A percentile compares a stretch with the other conserved stretches of the same genome.
Conservation (phyloP, 1,140 invertebrate species). For the Ostrea denselamellosa region DNA sequence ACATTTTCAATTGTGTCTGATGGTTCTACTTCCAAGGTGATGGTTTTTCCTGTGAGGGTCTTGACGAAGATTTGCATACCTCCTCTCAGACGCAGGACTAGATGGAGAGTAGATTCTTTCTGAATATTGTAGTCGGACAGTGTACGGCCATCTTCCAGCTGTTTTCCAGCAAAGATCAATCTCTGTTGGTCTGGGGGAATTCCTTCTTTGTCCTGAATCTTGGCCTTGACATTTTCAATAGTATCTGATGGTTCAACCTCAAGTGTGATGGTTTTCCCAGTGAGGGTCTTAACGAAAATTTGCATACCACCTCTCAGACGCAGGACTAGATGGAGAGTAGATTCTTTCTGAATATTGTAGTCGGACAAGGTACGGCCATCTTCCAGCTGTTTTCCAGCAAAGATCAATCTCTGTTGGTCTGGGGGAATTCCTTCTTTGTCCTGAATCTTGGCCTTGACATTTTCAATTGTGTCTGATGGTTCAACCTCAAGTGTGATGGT, state of each 20-base stretch:
- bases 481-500: conserved; percentile 92
- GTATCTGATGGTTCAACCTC: conserved; percentile 95
- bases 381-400: conserved; percentile 92
- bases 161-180: conserved; percentile 86
- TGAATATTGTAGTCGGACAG: conserved; percentile 95
- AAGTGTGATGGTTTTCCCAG: conserved; percentile 84
- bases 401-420: conserved; percentile 76
- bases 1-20: conserved; percentile 97
- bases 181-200: conserved; percentile 75
- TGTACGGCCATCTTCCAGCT: conserved; percentile 94
- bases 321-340: conserved; percentile 90
- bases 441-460: conserved; percentile 96
- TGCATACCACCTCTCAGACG: conserved; percentile 79
- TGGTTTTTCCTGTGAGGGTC: conserved; percentile 96
- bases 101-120: conserved; percentile 87
- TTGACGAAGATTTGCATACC: conserved; percentile 95
- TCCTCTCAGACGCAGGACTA: conserved; percentile 67
- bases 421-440: conserved; percentile 75
- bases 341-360: conserved; percentile 95
- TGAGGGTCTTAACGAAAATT: conserved; percentile 81
- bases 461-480: conserved; percentile 94
- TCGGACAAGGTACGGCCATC: conserved; percentile 93
- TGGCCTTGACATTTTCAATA: conserved; percentile 96
- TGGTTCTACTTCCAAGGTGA: conserved; percentile 94
- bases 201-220: conserved; percentile 85